Evolutionary conservation across 2,888 invertebrate genomes (phyloP), one percentile per base, ranked within the genome.

Genomic region (Piscicola geometra): DNA sequence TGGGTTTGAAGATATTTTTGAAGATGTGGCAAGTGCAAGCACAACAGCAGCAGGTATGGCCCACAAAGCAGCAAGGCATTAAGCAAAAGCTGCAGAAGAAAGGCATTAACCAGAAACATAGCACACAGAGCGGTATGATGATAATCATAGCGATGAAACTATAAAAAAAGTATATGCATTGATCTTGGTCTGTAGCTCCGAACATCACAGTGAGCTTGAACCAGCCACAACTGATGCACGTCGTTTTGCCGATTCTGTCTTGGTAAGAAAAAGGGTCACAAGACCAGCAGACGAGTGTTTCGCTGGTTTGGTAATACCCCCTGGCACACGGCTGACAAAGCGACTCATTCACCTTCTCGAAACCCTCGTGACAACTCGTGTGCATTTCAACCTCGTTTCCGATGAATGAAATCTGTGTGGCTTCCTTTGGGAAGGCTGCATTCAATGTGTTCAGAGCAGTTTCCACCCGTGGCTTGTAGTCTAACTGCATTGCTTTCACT

Each of bases 331-430:
- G 73, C 30, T 33, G 56, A 32, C 73, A 73, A 32, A 60, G 30
- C 21, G 32, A 21, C 12, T 64, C 64, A 64, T 73, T 36, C 1
- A 32, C 28, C 3, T 18, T 56, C 32, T 47, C 35, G 30, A 56
- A 73, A 28, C 73, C 73, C 28, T 64, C 73, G n/a, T 60, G 73
- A 73, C 73, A 73, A 35, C n/a, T 33, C 3, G n/a, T 56, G 9
- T 21, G 3, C 3, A 56, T 3, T 18, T 56, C 21, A 56, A 56
- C n/a, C 60, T 56, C 60, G n/a, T 56, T 5, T 3, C n/a, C 60
- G 15, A 9, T 18, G n/a, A 56, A 56, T 3, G 5, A 3, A 9
- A 56, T 5, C n/a, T 56, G 3, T 9, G 21, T 18, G 60, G 9
- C 25, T 9, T 56, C 60, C n/a, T 56, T 5, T 18, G n/a, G 5